phyloP scores from a whole-genome alignment of 1,140 invertebrate species.

The Drosophila leontia region DNA sequence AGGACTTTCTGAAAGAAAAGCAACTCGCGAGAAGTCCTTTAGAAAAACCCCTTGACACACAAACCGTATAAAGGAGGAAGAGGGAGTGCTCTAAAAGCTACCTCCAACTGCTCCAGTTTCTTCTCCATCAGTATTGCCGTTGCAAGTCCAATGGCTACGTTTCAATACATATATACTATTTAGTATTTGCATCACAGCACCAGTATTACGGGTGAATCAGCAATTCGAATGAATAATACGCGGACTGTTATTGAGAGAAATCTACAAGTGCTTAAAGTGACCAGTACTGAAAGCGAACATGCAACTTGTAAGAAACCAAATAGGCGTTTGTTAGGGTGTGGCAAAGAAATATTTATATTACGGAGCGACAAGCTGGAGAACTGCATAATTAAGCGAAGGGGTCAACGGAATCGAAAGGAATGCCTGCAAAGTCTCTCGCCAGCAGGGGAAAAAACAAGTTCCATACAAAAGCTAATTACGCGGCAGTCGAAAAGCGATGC shows the following conservation, averaged over 20 bases:
- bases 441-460: constrained; percentile 24
- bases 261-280: constrained; percentile 16
- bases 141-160: background rate
- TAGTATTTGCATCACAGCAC: constrained; percentile 10
- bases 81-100: constrained; percentile 13
- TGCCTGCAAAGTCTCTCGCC: constrained; percentile 5
- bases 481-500: constrained; percentile 36
- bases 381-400: constrained; percentile 41
- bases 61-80: constrained; percentile 1
- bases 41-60: constrained; percentile 34
- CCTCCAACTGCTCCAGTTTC: constrained; percentile 30
- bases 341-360: constrained; percentile 33
- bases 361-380: constrained; percentile 15
- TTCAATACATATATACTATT: background rate
- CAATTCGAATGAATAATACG: constrained; percentile 27
- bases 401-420: constrained; percentile 38
- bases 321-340: constrained; percentile 3
- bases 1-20: constrained; percentile 34
- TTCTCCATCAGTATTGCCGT: background rate
- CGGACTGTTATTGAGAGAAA: constrained; percentile 7
- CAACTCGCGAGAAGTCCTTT: constrained; percentile 10
- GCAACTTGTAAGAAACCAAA: constrained; percentile 22
- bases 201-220: constrained; percentile 26
- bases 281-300: constrained; percentile 6
- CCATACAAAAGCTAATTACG: constrained; percentile 40